phyloP scores from a whole-genome alignment of 1,140 invertebrate genomes.

The Cryptotermes secundus region DNA sequence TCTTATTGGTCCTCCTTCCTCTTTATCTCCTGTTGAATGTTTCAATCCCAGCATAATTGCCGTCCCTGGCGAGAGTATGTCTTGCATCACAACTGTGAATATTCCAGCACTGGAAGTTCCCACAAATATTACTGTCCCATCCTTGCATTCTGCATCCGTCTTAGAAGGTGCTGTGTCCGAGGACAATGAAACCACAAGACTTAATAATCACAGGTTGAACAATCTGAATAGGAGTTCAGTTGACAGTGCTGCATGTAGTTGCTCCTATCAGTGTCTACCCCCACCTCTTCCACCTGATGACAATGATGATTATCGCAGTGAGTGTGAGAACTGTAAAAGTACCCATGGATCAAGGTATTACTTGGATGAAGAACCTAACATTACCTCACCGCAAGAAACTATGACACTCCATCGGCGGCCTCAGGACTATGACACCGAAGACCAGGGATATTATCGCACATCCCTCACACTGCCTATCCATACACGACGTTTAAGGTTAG shows the following conservation, averaged over 20 bases:
- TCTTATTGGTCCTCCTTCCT: slow-evolving; percentile 30
- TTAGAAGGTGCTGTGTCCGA: background rate
- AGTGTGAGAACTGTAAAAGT: slow-evolving; percentile 78
- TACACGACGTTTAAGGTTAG: slow-evolving; percentile 60
- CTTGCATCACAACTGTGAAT: slow-evolving; percentile 20
- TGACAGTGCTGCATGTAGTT: slow-evolving; percentile 43
- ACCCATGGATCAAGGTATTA: slow-evolving; percentile 64
- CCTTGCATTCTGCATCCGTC: background rate
- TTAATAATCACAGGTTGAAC: slow-evolving; percentile 26
- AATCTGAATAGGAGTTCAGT: slow-evolving; percentile 35
- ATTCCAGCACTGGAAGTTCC: background rate
- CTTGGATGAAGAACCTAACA: slow-evolving; percentile 58
- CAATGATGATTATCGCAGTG: slow-evolving; percentile 72
- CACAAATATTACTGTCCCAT: background rate
- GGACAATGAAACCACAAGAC: slow-evolving; percentile 2
- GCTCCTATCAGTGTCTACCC: slow-evolving; percentile 49
- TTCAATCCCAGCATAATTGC: slow-evolving; percentile 27
- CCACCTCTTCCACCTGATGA: slow-evolving; percentile 55
- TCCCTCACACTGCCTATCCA: slow-evolving; percentile 67
- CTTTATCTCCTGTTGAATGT: slow-evolving; percentile 29
- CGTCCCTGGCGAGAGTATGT: slow-evolving; percentile 18
- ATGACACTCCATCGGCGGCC: slow-evolving; percentile 70
- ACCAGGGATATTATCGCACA: slow-evolving; percentile 61
- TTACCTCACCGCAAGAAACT: slow-evolving; percentile 60
- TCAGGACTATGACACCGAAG: slow-evolving; percentile 46